A percentile compares a stretch with the other conserved stretches of the same genome.
Evolutionary conservation across 2,888 invertebrate species (phyloP).

Genomic region (Matsumyia berberina): DNA sequence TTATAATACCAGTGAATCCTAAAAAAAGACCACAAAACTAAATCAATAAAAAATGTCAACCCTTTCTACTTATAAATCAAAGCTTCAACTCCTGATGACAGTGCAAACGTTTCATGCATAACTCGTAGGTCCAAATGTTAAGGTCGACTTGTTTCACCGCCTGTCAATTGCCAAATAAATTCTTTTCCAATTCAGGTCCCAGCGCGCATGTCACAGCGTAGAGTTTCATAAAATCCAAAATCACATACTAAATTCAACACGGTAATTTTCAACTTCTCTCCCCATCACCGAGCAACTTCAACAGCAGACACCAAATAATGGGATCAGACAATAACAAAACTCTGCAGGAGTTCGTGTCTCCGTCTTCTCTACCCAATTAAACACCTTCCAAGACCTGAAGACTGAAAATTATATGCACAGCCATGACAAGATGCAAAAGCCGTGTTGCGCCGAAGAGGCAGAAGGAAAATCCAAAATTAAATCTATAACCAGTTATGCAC

Average conservation of each 20-base stretch:
- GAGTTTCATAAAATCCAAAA: constrained; percentile 58
- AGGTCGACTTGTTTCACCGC: constrained; percentile 55
- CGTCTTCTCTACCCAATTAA: constrained; percentile 61
- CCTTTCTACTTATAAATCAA: background rate
- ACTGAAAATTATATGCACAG: constrained; percentile 22
- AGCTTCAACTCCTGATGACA: background rate
- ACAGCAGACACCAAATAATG: constrained; percentile 42
- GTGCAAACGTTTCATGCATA: constrained; percentile 13
- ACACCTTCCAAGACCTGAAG: constrained; percentile 49
- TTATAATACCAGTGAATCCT: no score
- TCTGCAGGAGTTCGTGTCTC: constrained; percentile 46
- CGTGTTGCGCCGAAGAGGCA: constrained; percentile 11
- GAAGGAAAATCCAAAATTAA: constrained; percentile 32
- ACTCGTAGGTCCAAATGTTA: constrained; percentile 55
- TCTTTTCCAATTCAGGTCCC: constrained; percentile 45
- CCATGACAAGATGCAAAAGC: constrained; percentile 32
- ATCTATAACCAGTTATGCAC: constrained; percentile 36
- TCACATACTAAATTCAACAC: constrained; percentile 45
- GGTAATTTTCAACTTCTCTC: constrained; percentile 61
- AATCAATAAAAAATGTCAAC: no score
- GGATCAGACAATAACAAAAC: constrained; percentile 56
- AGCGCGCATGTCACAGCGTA: constrained; percentile 43
- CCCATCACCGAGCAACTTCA: constrained; percentile 37
- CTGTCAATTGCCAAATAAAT: constrained; percentile 63
- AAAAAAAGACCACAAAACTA: no score